Conservation (phyloP, 2,797 vertebrate genomes). For the Acropternis orthonyx region DNA sequence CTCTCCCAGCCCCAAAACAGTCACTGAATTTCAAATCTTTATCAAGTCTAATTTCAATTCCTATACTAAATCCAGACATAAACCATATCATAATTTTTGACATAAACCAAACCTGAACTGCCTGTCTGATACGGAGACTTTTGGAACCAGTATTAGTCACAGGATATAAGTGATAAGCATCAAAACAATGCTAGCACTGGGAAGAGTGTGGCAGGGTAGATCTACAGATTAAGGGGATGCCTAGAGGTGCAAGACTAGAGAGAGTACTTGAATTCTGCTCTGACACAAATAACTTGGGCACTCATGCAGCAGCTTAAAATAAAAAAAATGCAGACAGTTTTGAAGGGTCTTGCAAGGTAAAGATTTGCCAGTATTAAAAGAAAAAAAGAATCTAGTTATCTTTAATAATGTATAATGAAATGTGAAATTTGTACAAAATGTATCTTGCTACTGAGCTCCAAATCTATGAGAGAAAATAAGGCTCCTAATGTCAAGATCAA, state of each 20-base stretch:
- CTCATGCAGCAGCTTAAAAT: neutral
- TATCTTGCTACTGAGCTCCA: neutral
- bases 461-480: neutral
- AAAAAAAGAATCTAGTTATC: neutral
- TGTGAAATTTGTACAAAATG: neutral
- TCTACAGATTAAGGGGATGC: neutral
- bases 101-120: neutral
- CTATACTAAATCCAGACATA: neutral
- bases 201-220: neutral
- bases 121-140: neutral
- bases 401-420: slow-evolving; percentile 2
- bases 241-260: neutral
- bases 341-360: neutral
- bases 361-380: neutral
- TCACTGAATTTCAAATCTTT: neutral
- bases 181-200: neutral
- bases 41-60: neutral
- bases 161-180: neutral
- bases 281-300: neutral
- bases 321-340: fast-evolving
- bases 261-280: neutral
- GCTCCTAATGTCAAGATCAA: neutral
- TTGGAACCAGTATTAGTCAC: neutral
- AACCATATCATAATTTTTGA: neutral
- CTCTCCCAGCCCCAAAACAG: neutral